Evolutionary conservation across 2,113 vertebrate species (phyloP).

Genomic region (Oryzias javanicus): DNA sequence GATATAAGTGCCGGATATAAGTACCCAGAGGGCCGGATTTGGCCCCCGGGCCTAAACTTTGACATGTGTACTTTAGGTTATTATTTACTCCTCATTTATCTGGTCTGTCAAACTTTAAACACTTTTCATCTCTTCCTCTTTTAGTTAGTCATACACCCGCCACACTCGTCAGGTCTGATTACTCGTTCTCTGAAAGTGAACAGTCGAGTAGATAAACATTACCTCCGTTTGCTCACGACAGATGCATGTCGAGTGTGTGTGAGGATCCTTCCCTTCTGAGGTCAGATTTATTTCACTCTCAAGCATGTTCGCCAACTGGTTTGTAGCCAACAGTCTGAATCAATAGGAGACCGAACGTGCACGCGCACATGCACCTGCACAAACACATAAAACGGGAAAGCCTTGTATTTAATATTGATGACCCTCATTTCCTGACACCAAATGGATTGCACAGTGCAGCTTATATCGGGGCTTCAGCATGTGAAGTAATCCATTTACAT

Average conservation of each 20-base stretch:
- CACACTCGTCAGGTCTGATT: slow-evolving; percentile 42
- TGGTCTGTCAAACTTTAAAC: too few relatives aligned
- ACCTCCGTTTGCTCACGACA: slow-evolving; percentile 1
- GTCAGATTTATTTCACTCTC: slow-evolving; percentile 63
- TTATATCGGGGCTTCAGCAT: slow-evolving; percentile 18
- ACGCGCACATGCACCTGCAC: neutral
- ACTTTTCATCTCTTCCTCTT: neutral
- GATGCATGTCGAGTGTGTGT: slow-evolving; percentile 59
- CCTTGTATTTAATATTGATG: slow-evolving; percentile 43
- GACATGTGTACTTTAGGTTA: too few relatives aligned
- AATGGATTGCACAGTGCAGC: slow-evolving; percentile 23
- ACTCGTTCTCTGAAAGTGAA: slow-evolving; percentile 36
- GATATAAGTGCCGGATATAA: too few relatives aligned
- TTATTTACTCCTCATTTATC: too few relatives aligned
- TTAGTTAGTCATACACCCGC: neutral
- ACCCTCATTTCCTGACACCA: slow-evolving; percentile 44
- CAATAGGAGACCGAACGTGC: slow-evolving; percentile 48
- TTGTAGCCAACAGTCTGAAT: slow-evolving; percentile 54
- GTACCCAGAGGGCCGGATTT: too few relatives aligned
- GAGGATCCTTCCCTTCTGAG: slow-evolving; percentile 49
- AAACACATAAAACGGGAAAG: slow-evolving; percentile 14
- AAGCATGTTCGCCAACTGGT: slow-evolving; percentile 50
- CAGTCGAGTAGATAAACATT: slow-evolving; percentile 20
- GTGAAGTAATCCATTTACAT: slow-evolving; percentile 40
- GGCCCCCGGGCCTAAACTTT: too few relatives aligned